Evolutionary conservation across 2,888 invertebrate genomes (phyloP), one percentile per base, ranked within the genome.

Genomic region (Pollenia griseotomentosa): DNA sequence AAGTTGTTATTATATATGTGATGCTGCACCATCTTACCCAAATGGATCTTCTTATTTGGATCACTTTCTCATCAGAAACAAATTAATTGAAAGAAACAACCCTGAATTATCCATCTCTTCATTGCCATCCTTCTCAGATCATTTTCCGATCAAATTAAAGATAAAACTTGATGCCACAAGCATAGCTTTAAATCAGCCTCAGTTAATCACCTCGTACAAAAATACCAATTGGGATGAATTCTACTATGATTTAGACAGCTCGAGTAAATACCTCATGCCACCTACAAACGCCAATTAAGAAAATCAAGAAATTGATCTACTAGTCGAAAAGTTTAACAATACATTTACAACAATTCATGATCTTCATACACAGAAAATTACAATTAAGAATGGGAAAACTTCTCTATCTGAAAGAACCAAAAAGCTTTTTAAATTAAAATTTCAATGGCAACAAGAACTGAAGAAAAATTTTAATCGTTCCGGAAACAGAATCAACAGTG

Each of bases 91-190:
- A 11, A 1, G 4, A 61, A 61, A 40, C 3, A 14, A 46, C 46
- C 11, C 46, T 9, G 12, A 53, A n/a, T 42, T 40, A 48, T 51
- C 12, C 46, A 23, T 33, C 6, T 9, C 14, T 5, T 68, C 33
- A 12, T 42, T 16, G 2, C 51, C 82, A 40, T 55, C 74, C 0
- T 74, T 82, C n/a, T 82, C 66, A 2, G 74, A 82, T 48, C 73
- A 82, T 23, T 82, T 82, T n/a, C 68, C 81, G 1, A 42, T 73
- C 14, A 46, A 71, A 33, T 1, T 71, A 16, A n/a, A 55, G 42
- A 5, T 73, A 7, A 57, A 46, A 44, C 1, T 42, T 1, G 23
- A 74, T 3, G 46, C n/a, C 6, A n/a, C 7, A 3, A 40, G n/a
- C 40, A 40, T 40, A 7, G n/a, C 12, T 40, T 10, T 61, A n/a